phyloP scores from a whole-genome alignment of 2,888 invertebrate species.

The Dryomyza anilis region DNA sequence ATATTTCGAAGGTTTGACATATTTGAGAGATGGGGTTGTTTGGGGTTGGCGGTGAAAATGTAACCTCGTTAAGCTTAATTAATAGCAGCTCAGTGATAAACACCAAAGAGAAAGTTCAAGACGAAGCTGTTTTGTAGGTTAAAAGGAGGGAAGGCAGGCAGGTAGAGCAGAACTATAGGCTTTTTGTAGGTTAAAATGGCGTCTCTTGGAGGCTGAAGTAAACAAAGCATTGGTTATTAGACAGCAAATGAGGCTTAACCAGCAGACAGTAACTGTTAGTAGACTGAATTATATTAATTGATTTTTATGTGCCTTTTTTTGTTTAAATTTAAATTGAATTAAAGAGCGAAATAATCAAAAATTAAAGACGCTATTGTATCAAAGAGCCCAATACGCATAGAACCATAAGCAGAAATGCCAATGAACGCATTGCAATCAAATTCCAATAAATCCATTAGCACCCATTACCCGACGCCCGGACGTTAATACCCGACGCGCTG shows the following conservation, averaged over 20 bases:
- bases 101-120: conserved; percentile 42
- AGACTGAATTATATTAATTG: too few relatives aligned
- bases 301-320: background rate
- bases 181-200: background rate
- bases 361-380: too few relatives aligned
- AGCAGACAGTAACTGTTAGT: background rate
- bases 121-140: too few relatives aligned
- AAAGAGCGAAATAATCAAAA: background rate
- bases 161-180: background rate
- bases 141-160: background rate
- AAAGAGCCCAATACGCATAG: too few relatives aligned
- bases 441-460: conserved; percentile 26
- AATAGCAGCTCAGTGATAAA: conserved; percentile 61
- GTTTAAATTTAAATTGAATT: background rate
- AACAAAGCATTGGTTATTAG: conserved; percentile 38
- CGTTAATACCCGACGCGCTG: background rate
- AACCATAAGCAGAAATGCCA: background rate
- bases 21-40: conserved; percentile 31
- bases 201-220: background rate
- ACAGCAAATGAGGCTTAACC: conserved; percentile 30
- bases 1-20: conserved; percentile 7
- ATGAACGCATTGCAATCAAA: conserved; percentile 25
- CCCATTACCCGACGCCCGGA: background rate
- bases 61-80: conserved; percentile 63
- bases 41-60: conserved; percentile 53